phyloP scores from a whole-genome alignment of 1,140 invertebrate species.

The Procambarus clarkii region DNA sequence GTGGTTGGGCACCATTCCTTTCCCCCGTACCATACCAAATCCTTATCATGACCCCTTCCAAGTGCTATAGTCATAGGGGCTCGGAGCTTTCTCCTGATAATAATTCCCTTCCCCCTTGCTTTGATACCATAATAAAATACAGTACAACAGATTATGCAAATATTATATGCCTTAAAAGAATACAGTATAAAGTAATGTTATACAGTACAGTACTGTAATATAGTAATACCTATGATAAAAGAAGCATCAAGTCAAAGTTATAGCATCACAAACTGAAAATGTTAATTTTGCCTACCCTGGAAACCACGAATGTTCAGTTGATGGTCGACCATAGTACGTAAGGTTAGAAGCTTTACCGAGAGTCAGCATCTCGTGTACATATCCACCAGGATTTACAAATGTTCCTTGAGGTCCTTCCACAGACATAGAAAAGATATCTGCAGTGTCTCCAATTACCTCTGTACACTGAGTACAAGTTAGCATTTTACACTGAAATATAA shows the following conservation, averaged over 20 bases:
- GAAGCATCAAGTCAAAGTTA: neutral
- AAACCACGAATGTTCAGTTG: slow-evolving; percentile 88
- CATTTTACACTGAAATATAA: slow-evolving; percentile 78
- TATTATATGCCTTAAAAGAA: no score
- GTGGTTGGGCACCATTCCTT: no score
- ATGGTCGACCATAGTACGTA: slow-evolving; percentile 79
- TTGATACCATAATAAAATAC: no score
- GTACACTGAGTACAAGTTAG: slow-evolving; percentile 83
- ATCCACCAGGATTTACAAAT: slow-evolving; percentile 87
- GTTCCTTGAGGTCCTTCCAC: slow-evolving; percentile 87
- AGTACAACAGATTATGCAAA: no score
- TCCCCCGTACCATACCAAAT: no score
- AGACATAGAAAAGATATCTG: slow-evolving; percentile 88
- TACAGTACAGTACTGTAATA: no score
- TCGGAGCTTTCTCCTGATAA: no score
- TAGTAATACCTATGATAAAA: no score
- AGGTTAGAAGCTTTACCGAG: slow-evolving; percentile 82
- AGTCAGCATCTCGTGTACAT: slow-evolving; percentile 89
- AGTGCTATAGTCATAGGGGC: no score
- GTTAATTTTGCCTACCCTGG: slow-evolving; percentile 82
- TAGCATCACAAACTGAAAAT: neutral
- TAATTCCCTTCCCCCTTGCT: no score
- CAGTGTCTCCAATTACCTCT: slow-evolving; percentile 81
- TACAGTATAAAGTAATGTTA: no score
- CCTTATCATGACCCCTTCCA: no score